Evolutionary conservation across 2,113 vertebrate species (phyloP), one percentile per base, ranked within the genome.

Genomic region (Periophthalmodon schlosseri): DNA sequence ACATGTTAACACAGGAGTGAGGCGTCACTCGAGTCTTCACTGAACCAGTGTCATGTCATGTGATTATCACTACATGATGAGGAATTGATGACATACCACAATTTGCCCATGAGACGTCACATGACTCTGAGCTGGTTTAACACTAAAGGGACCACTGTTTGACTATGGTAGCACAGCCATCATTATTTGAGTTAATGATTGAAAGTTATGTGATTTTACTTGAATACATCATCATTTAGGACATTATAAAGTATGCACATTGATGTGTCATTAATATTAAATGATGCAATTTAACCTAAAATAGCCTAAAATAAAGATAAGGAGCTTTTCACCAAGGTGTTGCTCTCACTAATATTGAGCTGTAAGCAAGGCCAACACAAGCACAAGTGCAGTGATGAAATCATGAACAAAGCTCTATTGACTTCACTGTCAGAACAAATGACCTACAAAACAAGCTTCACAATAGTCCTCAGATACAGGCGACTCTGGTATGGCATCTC

Each of bases 321-420:
- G 28, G 28, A 28, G n/a, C 6, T 6, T 36, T 36, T 36, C 34
- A 36, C 36, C 36, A 0, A 39, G 36, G 36, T 39, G 9, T 44
- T 44, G 8, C 39, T 44, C 49, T 52, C 61, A 20, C 15, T 16
- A 66, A 36, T 44, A 23, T 47, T 11, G 9, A 24, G 15, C 9
- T 11, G 16, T 39, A 11, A 6, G 2, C 52, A 28, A 23, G 57
- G 13, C 15, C 49, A 16, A 39, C 39, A 16, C 5, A 1, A 6
- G 52, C 52, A 54, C 52, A 56, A 28, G 61, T 34, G 71, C 69
- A 47, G 61, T 20, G 74, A 76, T 88, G 79, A 86, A 64, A 69
- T 86, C 81, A 84, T 65, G 54, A 80, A 82, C 86, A 88, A 75
- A 78, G 82, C 64, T 16, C 34, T n/a, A 79, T 75, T 88, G 81